Evolutionary conservation across 2,113 vertebrate species (phyloP).

Genomic region (Cisticola juncidis): DNA sequence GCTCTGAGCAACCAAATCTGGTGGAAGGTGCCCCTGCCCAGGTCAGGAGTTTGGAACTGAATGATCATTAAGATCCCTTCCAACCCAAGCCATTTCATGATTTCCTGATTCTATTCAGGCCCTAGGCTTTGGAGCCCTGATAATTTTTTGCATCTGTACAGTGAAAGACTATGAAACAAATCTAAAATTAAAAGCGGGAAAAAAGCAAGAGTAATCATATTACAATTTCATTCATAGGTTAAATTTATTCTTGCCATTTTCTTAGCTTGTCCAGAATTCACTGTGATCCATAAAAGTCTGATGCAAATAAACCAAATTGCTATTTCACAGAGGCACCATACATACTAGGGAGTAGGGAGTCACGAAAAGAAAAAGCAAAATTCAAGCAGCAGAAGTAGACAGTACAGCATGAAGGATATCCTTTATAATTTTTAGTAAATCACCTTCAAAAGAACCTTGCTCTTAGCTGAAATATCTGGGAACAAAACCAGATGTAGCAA

Average conservation of each 20-base stretch:
- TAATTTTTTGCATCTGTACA: background rate
- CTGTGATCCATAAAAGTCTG: background rate
- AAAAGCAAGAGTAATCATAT: background rate
- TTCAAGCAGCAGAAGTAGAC: background rate
- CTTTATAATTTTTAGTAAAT: background rate
- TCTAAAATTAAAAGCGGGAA: background rate
- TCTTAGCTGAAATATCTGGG: background rate
- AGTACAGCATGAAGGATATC: background rate
- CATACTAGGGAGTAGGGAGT: background rate
- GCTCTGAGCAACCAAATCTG: background rate
- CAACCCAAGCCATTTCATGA: background rate
- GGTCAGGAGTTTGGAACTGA: background rate
- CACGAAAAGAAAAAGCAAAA: background rate
- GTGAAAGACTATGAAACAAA: background rate
- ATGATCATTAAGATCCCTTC: background rate
- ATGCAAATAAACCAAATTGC: background rate
- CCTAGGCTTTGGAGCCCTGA: background rate
- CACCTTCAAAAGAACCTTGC: background rate
- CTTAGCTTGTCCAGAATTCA: background rate
- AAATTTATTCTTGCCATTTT: background rate
- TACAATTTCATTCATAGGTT: background rate
- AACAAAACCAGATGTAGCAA: background rate
- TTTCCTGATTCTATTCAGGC: background rate
- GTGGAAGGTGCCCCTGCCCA: background rate
- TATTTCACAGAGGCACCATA: background rate